Evolutionary conservation across 2,888 invertebrate genomes (phyloP), one percentile per base, ranked within the genome.

Genomic region (Dolomedes plantarius): DNA sequence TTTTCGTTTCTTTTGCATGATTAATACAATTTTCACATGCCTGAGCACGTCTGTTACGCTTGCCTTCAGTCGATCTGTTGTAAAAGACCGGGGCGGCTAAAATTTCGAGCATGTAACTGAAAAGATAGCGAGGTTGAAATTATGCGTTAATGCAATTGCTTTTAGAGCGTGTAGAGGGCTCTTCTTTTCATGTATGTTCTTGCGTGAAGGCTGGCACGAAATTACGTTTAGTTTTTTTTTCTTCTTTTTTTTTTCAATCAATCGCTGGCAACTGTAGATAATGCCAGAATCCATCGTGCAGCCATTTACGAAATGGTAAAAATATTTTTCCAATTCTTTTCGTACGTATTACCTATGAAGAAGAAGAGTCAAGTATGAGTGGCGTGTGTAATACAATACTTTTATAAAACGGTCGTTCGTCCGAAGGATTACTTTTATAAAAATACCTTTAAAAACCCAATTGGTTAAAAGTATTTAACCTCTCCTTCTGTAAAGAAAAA

Each of bases 1-100:
- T n/a, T 28, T 23, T 32, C 29, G 39, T 36, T 39, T 62, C 28
- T 7, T 32, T 67, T 80, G 81, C 74, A 81, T 81, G 81, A 81
- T 81, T 81, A 81, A 81, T 81, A 69, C 39, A 69, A 56, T 56
- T 81, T 81, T 69, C 67, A 74, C 64, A 75, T 69, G 62, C 75
- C 29, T 39, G 1, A 31, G 28, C 39, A 39, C 74, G 39, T 31
- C 19, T 27, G 75, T 81, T 81, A 62, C 75, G 81, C 81, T 68
- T 29, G 79, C 73, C 56, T 39, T 46, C 39, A 67, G 67, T 32
- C 67, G 19, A 32, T 32, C 32, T 32, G 6, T 19, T 23, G 56
- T 23, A 56, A 56, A n/a, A 56, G 23, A 56, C 3, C 19, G 56
- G 56, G 19, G 56, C 56, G 56, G 3, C 56, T 56, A 2, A 56